Conservation (phyloP, 2,888 invertebrate genomes). For the Gymnocheta viridis region DNA sequence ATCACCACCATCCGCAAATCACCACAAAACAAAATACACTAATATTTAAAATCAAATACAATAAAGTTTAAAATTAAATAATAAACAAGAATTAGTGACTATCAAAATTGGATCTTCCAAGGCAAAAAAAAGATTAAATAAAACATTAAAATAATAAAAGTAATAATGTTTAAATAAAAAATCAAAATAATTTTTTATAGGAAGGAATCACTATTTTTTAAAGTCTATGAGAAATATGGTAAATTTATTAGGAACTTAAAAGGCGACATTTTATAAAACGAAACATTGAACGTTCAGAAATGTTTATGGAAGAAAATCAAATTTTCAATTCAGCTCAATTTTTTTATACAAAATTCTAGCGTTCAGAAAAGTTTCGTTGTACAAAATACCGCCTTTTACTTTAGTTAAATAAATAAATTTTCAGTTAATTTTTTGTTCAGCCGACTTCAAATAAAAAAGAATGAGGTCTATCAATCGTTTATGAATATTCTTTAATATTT, state of each 20-base stretch:
- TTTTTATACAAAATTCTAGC: neutral
- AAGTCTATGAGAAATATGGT: conserved; percentile 11
- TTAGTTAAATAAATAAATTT: neutral
- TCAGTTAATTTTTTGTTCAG: no score
- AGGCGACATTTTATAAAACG: neutral
- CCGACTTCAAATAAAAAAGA: no score
- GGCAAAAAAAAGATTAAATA: conserved; percentile 51
- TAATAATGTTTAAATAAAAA: conserved; percentile 39
- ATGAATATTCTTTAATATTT: no score
- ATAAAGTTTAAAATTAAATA: conserved; percentile 47
- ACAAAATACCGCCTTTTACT: neutral
- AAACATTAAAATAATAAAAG: conserved; percentile 43
- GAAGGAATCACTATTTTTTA: neutral
- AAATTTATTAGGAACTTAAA: neutral
- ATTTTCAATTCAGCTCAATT: neutral
- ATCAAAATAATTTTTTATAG: conserved; percentile 7
- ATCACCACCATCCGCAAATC: neutral
- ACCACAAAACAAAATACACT: conserved; percentile 3
- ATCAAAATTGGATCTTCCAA: conserved; percentile 82
- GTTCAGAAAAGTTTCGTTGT: neutral
- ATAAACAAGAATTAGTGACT: conserved; percentile 80
- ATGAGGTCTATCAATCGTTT: no score
- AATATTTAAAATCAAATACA: conserved; percentile 25
- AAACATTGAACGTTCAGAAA: neutral
- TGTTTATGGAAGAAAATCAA: neutral